phyloP scores from a whole-genome alignment of 2,888 invertebrate species.

The Pheosia tremula region DNA sequence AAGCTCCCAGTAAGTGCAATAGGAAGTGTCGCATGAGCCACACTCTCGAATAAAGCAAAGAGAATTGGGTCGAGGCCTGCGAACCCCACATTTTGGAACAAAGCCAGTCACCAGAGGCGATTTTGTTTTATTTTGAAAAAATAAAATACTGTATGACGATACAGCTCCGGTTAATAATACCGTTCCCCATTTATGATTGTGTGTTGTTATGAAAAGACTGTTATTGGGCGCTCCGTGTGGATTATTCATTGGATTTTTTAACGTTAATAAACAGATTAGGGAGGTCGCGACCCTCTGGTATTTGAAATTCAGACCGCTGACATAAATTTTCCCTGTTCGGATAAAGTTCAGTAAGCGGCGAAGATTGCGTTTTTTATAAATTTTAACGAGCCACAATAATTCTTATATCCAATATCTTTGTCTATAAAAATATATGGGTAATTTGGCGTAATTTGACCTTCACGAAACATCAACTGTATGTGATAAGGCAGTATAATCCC shows the following conservation, averaged over 20 bases:
- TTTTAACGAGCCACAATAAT: conserved; percentile 17
- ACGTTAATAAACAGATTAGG: conserved; percentile 42
- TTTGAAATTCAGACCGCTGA: conserved; percentile 24
- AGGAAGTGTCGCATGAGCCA: conserved; percentile 72
- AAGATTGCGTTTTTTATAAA: conserved; percentile 26
- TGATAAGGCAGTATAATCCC: too few species aligned
- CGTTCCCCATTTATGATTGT: conserved; percentile 37
- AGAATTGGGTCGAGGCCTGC: conserved; percentile 67
- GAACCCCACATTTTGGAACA: conserved; percentile 69
- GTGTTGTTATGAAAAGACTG: conserved; percentile 35
- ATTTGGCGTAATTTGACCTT: too few species aligned
- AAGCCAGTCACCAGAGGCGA: conserved; percentile 65
- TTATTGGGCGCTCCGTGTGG: conserved; percentile 38
- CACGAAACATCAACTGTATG: too few species aligned
- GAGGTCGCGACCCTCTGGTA: conserved; percentile 13
- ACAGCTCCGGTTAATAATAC: conserved; percentile 47
- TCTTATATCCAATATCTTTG: not conserved
- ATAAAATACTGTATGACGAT: conserved; percentile 63
- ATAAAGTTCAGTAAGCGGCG: conserved; percentile 18
- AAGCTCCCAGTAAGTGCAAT: conserved; percentile 59
- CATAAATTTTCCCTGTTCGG: conserved; percentile 24
- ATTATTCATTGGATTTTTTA: conserved; percentile 38
- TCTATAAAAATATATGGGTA: too few species aligned
- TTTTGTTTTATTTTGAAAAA: conserved; percentile 70
- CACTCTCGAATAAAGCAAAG: conserved; percentile 69